A percentile compares a stretch with the other conserved stretches of the same genome.
Conservation (phyloP, 2,888 invertebrate species). For the Andrena dorsata region DNA sequence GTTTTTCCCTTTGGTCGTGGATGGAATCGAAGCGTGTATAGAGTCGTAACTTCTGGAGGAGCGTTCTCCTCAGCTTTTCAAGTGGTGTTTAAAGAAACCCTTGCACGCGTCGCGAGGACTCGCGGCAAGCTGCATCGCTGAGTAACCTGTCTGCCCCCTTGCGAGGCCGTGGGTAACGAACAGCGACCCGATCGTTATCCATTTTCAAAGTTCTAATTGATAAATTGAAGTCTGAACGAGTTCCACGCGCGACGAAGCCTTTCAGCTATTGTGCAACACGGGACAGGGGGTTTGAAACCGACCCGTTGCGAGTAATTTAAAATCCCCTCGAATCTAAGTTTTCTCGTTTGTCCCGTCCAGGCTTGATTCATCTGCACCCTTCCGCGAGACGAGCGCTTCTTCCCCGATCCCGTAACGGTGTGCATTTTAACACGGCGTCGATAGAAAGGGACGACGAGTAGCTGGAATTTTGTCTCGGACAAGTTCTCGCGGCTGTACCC, state of each 20-base stretch:
- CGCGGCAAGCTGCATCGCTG: background rate
- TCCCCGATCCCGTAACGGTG: background rate
- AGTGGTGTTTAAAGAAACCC: background rate
- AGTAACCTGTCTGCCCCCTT: background rate
- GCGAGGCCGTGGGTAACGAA: conserved; percentile 4
- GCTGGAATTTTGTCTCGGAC: background rate
- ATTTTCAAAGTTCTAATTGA: conserved; percentile 56
- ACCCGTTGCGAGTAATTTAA: conserved; percentile 40
- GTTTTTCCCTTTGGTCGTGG: background rate
- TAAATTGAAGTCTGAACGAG: conserved; percentile 48
- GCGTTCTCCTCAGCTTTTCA: background rate
- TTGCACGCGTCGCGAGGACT: background rate
- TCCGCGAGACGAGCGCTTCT: background rate
- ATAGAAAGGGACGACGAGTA: background rate
- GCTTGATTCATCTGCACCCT: conserved; percentile 7
- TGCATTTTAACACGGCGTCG: background rate
- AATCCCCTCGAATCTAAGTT: conserved; percentile 55
- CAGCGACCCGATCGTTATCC: conserved; percentile 19
- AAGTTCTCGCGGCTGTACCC: background rate
- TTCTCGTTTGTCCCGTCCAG: conserved; percentile 41
- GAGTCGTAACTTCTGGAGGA: background rate
- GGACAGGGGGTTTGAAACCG: background rate
- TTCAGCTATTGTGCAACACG: conserved; percentile 16
- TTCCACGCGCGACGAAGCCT: conserved; percentile 13
- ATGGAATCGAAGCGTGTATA: conserved; percentile 18